These are phyloP conservation scores for Sialis fuliginosa DNA, from an alignment of 2,888 invertebrate genomes.

Conservation along the genomic window DNA sequence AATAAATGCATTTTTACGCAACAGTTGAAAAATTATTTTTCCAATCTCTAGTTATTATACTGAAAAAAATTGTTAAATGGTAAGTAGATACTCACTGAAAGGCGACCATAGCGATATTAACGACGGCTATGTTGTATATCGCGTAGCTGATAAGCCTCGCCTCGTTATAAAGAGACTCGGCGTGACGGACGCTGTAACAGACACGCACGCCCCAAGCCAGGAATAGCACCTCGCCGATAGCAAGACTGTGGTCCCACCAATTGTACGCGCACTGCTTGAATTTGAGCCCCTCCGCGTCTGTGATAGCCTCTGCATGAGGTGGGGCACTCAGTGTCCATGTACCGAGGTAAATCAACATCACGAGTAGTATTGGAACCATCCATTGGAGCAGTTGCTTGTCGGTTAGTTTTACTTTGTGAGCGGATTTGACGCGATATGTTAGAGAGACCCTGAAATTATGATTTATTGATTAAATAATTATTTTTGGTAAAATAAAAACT, in stretches of 20 bases:
- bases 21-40: too few relatives aligned
- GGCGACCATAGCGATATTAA: slow-evolving; percentile 82
- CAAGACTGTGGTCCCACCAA: slow-evolving; percentile 90
- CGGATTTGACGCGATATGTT: slow-evolving; percentile 84
- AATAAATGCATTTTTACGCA: too few relatives aligned
- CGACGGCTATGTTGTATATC: slow-evolving; percentile 85
- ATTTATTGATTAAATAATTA: not conserved
- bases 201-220: slow-evolving; percentile 72
- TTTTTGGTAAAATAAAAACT: not conserved
- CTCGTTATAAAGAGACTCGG: slow-evolving; percentile 85
- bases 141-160: slow-evolving; percentile 85
- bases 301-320: slow-evolving; percentile 63
- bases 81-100: slow-evolving; percentile 73
- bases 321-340: slow-evolving; percentile 84
- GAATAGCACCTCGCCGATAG: slow-evolving; percentile 66
- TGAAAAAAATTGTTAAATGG: too few relatives aligned
- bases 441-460: slow-evolving; percentile 61
- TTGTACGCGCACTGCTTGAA: slow-evolving; percentile 83
- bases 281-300: slow-evolving; percentile 55
- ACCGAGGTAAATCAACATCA: slow-evolving; percentile 73
- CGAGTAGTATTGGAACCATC: slow-evolving; percentile 81
- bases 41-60: too few relatives aligned
- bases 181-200: slow-evolving; percentile 74
- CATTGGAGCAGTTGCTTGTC: slow-evolving; percentile 84
- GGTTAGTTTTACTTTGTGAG: slow-evolving; percentile 80